Evolutionary conservation across 2,888 invertebrate species (phyloP).

Genomic region (Stratiomys singularior): DNA sequence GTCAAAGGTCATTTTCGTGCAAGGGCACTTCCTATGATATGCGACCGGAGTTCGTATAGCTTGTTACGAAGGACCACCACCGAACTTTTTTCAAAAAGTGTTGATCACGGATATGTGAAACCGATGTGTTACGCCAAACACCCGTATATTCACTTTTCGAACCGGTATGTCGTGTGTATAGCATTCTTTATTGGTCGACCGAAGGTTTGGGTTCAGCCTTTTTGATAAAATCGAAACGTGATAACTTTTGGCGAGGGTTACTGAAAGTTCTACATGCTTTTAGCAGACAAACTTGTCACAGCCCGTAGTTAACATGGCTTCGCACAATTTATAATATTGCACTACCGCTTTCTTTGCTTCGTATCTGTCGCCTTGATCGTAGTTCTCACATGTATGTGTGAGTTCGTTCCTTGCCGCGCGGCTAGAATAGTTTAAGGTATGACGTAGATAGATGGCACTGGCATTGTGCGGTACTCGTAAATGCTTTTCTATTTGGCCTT

Average conservation of each 20-base stretch:
- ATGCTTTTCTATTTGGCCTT: slow-evolving; percentile 60
- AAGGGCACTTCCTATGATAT: neutral
- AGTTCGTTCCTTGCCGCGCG: slow-evolving; percentile 44
- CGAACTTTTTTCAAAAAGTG: too few relatives aligned
- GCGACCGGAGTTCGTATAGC: too few relatives aligned
- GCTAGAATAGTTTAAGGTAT: slow-evolving; percentile 45
- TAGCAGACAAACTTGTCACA: neutral
- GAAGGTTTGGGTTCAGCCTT: too few relatives aligned
- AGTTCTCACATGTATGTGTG: slow-evolving; percentile 33
- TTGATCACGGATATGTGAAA: too few relatives aligned
- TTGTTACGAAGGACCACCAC: too few relatives aligned
- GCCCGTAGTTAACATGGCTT: slow-evolving; percentile 48
- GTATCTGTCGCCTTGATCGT: slow-evolving; percentile 42
- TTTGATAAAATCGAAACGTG: too few relatives aligned
- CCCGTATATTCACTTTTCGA: too few relatives aligned
- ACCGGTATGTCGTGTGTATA: too few relatives aligned
- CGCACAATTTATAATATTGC: slow-evolving; percentile 31
- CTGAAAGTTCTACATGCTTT: neutral
- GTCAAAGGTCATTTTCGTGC: slow-evolving; percentile 10
- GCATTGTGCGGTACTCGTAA: slow-evolving; percentile 56
- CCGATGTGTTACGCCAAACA: too few relatives aligned
- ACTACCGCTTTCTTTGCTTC: slow-evolving; percentile 24
- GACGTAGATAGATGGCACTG: slow-evolving; percentile 46
- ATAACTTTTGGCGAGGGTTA: too few relatives aligned
- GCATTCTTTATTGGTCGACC: too few relatives aligned